Base-by-base conservation (phyloP, 2,888 invertebrate species). In the Ectemnius lituratus region DNA sequence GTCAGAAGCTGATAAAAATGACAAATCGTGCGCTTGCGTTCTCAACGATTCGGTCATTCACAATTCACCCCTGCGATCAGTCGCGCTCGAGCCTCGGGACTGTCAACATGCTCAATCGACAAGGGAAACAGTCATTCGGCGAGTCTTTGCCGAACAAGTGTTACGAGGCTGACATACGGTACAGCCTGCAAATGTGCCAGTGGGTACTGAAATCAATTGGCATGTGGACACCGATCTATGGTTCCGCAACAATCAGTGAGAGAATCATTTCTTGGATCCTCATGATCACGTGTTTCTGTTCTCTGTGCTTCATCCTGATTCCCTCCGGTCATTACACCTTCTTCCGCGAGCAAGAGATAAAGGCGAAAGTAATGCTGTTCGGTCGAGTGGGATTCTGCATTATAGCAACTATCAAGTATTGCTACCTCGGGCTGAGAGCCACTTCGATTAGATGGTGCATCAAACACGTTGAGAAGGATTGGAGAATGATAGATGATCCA, bases 321-420 rank as follows among this genome's bases (percentile, higher is more conserved):
- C 68, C 79, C 1, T 58, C 75, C 37, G 75, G 76, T 0, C 1
- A 76, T 23, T 75, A 78, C 28, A 64, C 37, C 5, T 16, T 62
- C 4, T 67, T 72, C 60, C 65, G 62, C n/a, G 67, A 28, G 8
- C 60, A 67, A 2, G 13, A 74, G 6, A 11, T 74, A 1, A 49
- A 70, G 11, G 11, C 3, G 20, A 63, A 37, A n/a, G 4, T 85
- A 11, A 81, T 82, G 64, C 69, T 84, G 49, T 71, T 83, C 47
- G 84, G 83, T 0, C 82, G 83, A 0, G 57, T 84, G 63, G 74
- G 76, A 49, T 88, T 84, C 23, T 67, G 74, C 27, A n/a, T 82
- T 0, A 81, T 81, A 68, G 37, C 79, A 2, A 71, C 79, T 6
- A n/a, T 67, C 0, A 86, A 87, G 27, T 58, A 2, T 70, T 80